Evolutionary conservation across 2,113 vertebrate genomes (phyloP).

Genomic region (Myrmophylax atrothorax): DNA sequence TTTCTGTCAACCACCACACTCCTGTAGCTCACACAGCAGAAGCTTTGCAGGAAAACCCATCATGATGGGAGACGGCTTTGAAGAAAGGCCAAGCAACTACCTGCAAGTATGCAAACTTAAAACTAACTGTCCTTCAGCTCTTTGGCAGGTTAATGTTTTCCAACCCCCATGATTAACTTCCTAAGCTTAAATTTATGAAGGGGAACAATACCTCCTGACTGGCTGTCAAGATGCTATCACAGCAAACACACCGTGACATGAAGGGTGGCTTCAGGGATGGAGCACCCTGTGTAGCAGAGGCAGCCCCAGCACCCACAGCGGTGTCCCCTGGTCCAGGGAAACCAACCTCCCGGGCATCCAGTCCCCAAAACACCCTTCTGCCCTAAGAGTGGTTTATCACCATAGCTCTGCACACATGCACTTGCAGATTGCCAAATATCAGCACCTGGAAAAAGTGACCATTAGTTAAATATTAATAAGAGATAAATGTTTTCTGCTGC

Average conservation of each 20-base stretch:
- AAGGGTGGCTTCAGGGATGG: rapidly evolving
- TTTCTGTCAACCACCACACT: not conserved
- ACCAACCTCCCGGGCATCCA: rapidly evolving
- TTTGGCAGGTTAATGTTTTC: slow-evolving; percentile 41
- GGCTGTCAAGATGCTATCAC: not conserved
- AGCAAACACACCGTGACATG: rapidly evolving
- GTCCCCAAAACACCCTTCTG: not conserved
- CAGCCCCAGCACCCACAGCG: not conserved
- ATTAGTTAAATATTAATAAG: not conserved
- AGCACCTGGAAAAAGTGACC: not conserved
- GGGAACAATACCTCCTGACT: not conserved
- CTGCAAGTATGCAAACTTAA: not conserved
- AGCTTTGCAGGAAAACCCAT: not conserved
- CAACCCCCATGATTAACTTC: not conserved
- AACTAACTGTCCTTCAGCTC: not conserved
- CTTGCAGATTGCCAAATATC: not conserved
- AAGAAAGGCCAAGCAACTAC: not conserved
- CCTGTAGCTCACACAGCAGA: not conserved
- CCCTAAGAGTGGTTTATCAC: not conserved
- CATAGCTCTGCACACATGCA: rapidly evolving
- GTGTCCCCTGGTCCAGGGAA: not conserved
- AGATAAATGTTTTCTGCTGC: not conserved
- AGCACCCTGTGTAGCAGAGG: not conserved
- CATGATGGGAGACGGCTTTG: rapidly evolving
- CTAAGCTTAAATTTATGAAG: not conserved